phyloP scores from a whole-genome alignment of 1,140 invertebrate genomes.

The Pollicipes pollicipes region DNA sequence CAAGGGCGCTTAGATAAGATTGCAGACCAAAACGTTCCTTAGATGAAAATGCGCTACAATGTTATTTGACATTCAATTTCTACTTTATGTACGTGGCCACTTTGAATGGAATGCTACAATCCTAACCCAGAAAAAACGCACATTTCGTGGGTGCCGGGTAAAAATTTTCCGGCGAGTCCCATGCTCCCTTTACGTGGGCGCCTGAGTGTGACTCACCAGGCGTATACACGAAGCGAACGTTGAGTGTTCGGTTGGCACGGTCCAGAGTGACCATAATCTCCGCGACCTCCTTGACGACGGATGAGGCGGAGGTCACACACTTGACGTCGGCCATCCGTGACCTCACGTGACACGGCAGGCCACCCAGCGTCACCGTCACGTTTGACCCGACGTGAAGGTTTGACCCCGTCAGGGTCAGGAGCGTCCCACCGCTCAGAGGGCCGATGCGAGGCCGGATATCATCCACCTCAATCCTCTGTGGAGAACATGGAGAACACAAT shows the following conservation, averaged over 20 bases:
- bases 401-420: conserved; percentile 69
- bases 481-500: neutral
- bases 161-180: too few relatives aligned
- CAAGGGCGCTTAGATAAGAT: too few relatives aligned
- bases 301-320: conserved; percentile 59
- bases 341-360: conserved; percentile 59
- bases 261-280: conserved; percentile 62
- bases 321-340: conserved; percentile 61
- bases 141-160: too few relatives aligned
- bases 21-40: too few relatives aligned
- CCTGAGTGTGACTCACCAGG: too few relatives aligned
- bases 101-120: too few relatives aligned
- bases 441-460: conserved; percentile 23
- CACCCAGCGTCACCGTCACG: conserved; percentile 69
- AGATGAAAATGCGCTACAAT: too few relatives aligned
- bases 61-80: too few relatives aligned
- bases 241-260: conserved; percentile 39
- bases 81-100: too few relatives aligned
- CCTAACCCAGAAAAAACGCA: too few relatives aligned
- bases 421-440: conserved; percentile 82
- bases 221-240: conserved; percentile 61
- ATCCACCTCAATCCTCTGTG: neutral
- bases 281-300: conserved; percentile 28
- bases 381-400: conserved; percentile 85
- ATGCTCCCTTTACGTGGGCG: too few relatives aligned